Evolutionary conservation across 2,797 vertebrate genomes (phyloP).

Genomic region (Acrocephalus scirpaceus): DNA sequence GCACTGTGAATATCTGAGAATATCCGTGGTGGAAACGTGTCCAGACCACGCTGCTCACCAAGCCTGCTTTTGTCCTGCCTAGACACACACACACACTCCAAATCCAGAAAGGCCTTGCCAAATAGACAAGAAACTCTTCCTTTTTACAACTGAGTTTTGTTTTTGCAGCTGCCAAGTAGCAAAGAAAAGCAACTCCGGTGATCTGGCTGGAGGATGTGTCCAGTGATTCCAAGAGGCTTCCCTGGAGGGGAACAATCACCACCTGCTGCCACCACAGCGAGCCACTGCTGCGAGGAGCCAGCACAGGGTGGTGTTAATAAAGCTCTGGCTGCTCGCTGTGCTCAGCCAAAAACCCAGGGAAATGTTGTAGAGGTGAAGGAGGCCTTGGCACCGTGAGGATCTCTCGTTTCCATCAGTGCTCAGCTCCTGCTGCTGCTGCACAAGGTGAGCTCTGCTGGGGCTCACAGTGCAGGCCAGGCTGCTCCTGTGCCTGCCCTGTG

Average conservation of each 20-base stretch:
- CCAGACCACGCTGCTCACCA: background rate
- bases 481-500: background rate
- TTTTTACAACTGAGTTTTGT: conserved; percentile 36
- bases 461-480: background rate
- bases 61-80: background rate
- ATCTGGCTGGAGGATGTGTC: conserved; percentile 30
- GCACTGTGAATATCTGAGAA: background rate
- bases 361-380: background rate
- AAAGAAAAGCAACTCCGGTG: conserved; percentile 29
- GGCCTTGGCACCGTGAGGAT: background rate
- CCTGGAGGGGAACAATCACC: background rate
- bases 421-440: background rate
- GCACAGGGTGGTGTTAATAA: background rate
- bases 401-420: accelerated
- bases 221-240: background rate
- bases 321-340: background rate
- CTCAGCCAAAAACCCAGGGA: background rate
- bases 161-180: conserved; percentile 51
- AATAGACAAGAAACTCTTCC: background rate
- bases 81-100: background rate
- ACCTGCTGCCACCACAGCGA: background rate
- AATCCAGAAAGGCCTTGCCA: background rate
- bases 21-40: background rate
- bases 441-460: background rate
- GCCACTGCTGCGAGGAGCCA: background rate